Percentiles rank a stretch among this genome's conserved stretches.
These are phyloP conservation scores for Lampropteryx suffumata DNA, from an alignment of 2,888 invertebrate species.

Conservation along the genomic window DNA sequence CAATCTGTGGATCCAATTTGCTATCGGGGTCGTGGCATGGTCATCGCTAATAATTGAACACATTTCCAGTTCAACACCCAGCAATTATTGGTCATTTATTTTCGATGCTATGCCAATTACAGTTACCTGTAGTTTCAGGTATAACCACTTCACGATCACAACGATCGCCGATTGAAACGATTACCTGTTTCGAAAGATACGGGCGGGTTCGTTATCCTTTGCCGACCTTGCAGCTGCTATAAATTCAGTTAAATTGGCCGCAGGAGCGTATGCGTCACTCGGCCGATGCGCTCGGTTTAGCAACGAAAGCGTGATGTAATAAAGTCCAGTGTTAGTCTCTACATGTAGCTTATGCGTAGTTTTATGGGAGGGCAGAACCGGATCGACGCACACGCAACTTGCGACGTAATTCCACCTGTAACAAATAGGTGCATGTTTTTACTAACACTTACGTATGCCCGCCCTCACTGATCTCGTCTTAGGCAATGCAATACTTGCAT, in stretches of 20 bases:
- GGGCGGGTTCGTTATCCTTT: conserved; percentile 72
- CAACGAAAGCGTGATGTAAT: conserved; percentile 54
- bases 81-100: conserved; percentile 30
- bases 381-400: conserved; percentile 53
- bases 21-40: conserved; percentile 44
- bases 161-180: conserved; percentile 42
- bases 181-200: conserved; percentile 58
- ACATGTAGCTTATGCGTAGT: conserved; percentile 41
- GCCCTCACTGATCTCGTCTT: conserved; percentile 11
- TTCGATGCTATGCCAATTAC: conserved; percentile 20
- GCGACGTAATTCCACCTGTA: conserved; percentile 64
- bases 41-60: conserved; percentile 50
- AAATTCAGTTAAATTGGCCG: conserved; percentile 75
- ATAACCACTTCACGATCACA: conserved; percentile 33
- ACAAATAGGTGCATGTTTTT: conserved; percentile 64
- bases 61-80: conserved; percentile 33
- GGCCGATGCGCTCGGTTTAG: conserved; percentile 67
- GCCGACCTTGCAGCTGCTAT: conserved; percentile 77
- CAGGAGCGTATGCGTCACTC: conserved; percentile 68
- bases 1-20: conserved; percentile 45
- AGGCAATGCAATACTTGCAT: conserved; percentile 10
- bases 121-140: conserved; percentile 28
- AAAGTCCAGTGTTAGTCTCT: conserved; percentile 39
- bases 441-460: conserved; percentile 39
- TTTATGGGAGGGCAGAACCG: conserved; percentile 57